A percentile compares a stretch with the other conserved stretches of the same genome.
Evolutionary conservation across 1,140 invertebrate species (phyloP).

Genomic region (Magallana ariakensis): DNA sequence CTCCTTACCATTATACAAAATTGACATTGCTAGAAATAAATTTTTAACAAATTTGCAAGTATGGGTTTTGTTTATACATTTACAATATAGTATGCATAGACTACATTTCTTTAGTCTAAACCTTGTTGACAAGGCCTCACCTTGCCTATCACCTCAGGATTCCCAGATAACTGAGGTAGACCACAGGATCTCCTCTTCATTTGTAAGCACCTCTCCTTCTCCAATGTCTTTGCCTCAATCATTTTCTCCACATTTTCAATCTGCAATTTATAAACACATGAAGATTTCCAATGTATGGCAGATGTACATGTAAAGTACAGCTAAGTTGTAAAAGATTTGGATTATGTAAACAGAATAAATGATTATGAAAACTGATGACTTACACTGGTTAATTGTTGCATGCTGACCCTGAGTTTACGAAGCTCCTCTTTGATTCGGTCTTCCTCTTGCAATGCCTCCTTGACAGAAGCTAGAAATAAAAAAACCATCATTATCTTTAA

Average conservation of each 20-base stretch:
- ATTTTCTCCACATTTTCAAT: slow-evolving; percentile 68
- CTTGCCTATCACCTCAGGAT: slow-evolving; percentile 77
- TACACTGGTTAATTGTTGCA: slow-evolving; percentile 59
- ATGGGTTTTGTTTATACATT: no score
- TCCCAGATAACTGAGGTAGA: slow-evolving; percentile 62
- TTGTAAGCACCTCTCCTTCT: slow-evolving; percentile 66
- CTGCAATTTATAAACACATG: not conserved
- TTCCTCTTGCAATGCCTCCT: slow-evolving; percentile 73
- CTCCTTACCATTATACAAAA: not conserved
- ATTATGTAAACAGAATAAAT: not conserved
- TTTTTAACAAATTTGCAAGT: no score
- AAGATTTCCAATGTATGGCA: no score
- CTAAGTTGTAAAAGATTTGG: not conserved
- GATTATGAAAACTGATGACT: slow-evolving; percentile 24
- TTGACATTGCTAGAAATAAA: no score
- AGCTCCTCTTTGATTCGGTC: slow-evolving; percentile 70
- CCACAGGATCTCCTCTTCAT: slow-evolving; percentile 71
- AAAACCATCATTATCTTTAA: not conserved
- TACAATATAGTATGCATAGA: no score
- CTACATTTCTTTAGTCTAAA: no score
- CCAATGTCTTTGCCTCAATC: slow-evolving; percentile 64
- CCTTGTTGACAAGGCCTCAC: slow-evolving; percentile 56
- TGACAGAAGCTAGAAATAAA: slow-evolving; percentile 68
- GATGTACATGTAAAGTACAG: no score
- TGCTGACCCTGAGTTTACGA: slow-evolving; percentile 68